Evolutionary conservation across 2,888 invertebrate genomes (phyloP).

Genomic region (Ceriagrion tenellum): DNA sequence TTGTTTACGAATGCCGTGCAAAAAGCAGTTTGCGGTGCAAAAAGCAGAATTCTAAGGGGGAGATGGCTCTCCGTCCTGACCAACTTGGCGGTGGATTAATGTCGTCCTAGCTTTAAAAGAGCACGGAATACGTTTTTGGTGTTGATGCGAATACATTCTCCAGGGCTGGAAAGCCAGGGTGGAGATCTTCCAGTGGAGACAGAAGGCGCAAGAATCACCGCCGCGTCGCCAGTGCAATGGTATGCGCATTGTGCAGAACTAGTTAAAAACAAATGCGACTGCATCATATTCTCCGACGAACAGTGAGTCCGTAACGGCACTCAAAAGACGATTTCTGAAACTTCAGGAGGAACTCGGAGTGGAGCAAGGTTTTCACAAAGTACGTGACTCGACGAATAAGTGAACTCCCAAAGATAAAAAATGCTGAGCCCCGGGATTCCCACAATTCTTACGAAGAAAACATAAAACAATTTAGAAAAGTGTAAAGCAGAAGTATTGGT

Average conservation of each 20-base stretch:
- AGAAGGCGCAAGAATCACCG: too few species aligned
- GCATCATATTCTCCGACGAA: neutral
- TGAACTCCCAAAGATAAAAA: too few species aligned
- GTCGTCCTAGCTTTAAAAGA: neutral
- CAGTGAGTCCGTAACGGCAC: neutral
- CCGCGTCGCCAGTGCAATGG: neutral
- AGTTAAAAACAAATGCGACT: neutral
- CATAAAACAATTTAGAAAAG: too few species aligned
- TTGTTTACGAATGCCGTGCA: neutral
- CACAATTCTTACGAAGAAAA: too few species aligned
- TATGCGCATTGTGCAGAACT: neutral
- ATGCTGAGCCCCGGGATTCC: too few species aligned
- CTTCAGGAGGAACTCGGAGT: neutral
- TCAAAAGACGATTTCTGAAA: neutral
- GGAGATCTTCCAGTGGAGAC: too few species aligned
- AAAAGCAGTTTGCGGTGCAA: neutral
- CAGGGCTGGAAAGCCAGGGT: too few species aligned
- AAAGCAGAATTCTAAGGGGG: neutral
- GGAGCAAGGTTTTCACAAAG: neutral
- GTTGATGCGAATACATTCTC: too few species aligned
- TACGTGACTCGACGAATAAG: neutral
- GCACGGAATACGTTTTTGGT: too few species aligned
- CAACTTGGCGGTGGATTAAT: neutral
- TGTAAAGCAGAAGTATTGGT: too few species aligned
- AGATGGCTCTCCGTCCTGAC: neutral